Evolutionary conservation across 1,140 invertebrate genomes (phyloP), one percentile per base, ranked within the genome.

Genomic region (Ruditapes philippinarum): DNA sequence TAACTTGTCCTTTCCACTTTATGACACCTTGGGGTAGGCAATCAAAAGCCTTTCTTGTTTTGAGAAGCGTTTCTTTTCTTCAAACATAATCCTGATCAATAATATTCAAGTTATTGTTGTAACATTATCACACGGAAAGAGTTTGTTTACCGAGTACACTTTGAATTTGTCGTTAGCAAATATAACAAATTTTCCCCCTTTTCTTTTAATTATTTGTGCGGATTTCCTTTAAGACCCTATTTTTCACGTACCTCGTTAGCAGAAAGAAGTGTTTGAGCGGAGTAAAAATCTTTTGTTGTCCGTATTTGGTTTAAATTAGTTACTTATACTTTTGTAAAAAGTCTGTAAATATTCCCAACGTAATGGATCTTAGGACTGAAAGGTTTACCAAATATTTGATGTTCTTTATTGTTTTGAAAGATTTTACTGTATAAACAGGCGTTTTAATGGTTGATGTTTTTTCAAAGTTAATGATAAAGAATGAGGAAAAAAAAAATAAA

Each of bases 71-170:
- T 68, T 68, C 68, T 60, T 12, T 49, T 82, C 38, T 40, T 62
- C 54, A 82, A 65, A 68, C 42, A 68, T 28, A 65, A 40, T 25
- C n/a, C 25, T 19, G 57, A 81, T 81, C 79, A 81, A 81, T 81
- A 65, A 22, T 11, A 22, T 62, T 12, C 19, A 62, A 14, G 60
- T 25, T 65, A 28, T 42, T 81, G 49, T 81, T 5, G 54, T n/a
- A 40, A 45, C 54, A 57, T 57, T n/a, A 79, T 79, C 42, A 57
- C 14, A 17, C 19, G 42, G 57, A 54, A 14, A 60, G 42, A 49
- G 7, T 17, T 38, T 86, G 70, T 86, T 86, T 86, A 38, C 68
- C 31, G 25, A 54, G 73, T 45, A 86, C 68, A 74, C 68, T 51
- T 49, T 54, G 83, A 76, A 86, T 54, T 28, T 76, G 38, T 40